Evolutionary conservation across 2,888 invertebrate species (phyloP).

Genomic region (Lacanobia wlatinum): DNA sequence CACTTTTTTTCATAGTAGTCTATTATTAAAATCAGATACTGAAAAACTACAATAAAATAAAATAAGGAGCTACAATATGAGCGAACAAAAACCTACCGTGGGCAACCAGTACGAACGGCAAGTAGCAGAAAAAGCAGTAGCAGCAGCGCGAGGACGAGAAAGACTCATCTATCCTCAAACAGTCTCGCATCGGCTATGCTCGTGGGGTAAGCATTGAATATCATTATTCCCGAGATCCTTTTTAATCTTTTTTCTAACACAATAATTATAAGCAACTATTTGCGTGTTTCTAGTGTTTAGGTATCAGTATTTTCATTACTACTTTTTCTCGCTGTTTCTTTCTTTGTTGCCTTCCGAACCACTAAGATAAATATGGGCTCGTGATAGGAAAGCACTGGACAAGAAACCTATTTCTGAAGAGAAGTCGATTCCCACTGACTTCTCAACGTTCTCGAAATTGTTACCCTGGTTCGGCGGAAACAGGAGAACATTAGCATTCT

Average conservation of each 20-base stretch:
- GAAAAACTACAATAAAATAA: constrained; percentile 1
- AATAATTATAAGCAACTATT: constrained; percentile 1
- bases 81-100: too few relatives aligned
- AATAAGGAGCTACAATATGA: too few relatives aligned
- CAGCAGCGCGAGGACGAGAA: not conserved
- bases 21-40: not conserved
- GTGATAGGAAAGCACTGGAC: constrained; percentile 12
- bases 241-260: not conserved
- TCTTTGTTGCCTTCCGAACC: not conserved
- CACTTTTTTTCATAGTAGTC: not conserved
- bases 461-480: constrained; percentile 64
- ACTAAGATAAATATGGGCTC: constrained; percentile 10
- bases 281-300: not conserved
- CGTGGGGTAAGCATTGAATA: constrained; percentile 12
- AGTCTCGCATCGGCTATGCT: constrained; percentile 8
- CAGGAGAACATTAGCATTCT: constrained; percentile 17
- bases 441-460: constrained; percentile 34
- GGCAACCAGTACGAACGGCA: not conserved
- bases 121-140: constrained; percentile 3
- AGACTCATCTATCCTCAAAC: not conserved
- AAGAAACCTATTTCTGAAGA: constrained; percentile 12
- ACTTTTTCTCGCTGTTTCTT: not conserved
- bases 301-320: not conserved
- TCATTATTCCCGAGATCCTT: constrained; percentile 13
- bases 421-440: constrained; percentile 21